Conservation (phyloP, 2,797 vertebrate genomes). For the Cirrhinus mrigala region DNA sequence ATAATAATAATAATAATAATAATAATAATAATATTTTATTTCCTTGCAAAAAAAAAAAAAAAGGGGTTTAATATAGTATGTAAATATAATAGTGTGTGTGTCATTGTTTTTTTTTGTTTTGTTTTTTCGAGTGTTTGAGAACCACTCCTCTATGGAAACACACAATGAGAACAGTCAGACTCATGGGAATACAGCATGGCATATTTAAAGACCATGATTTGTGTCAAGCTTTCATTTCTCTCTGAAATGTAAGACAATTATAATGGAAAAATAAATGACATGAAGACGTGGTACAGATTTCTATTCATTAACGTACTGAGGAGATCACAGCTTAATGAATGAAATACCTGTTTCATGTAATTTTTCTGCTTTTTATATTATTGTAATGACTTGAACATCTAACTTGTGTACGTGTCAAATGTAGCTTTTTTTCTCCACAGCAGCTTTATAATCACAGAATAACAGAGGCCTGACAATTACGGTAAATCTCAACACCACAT, state of each 20-base stretch:
- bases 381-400: background rate
- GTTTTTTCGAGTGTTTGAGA: background rate
- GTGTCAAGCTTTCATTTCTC: background rate
- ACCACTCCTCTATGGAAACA: background rate
- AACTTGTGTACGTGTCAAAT: background rate
- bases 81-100: too few species aligned
- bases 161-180: background rate
- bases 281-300: background rate
- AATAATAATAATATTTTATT: too few species aligned
- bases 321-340: background rate
- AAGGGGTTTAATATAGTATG: too few species aligned
- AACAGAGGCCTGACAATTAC: background rate
- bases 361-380: background rate
- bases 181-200: slow-evolving; percentile 9
- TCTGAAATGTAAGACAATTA: background rate
- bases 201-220: slow-evolving; percentile 1
- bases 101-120: too few species aligned
- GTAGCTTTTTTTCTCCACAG: background rate
- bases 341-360: background rate
- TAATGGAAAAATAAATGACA: background rate
- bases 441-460: background rate
- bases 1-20: too few species aligned
- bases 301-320: background rate
- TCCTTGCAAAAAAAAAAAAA: too few species aligned
- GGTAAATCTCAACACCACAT: background rate